A percentile compares a stretch with the other conserved stretches of the same genome.
These are phyloP conservation scores for Cylas formicarius DNA, from an alignment of 1,140 invertebrate species.

Conservation along the genomic window DNA sequence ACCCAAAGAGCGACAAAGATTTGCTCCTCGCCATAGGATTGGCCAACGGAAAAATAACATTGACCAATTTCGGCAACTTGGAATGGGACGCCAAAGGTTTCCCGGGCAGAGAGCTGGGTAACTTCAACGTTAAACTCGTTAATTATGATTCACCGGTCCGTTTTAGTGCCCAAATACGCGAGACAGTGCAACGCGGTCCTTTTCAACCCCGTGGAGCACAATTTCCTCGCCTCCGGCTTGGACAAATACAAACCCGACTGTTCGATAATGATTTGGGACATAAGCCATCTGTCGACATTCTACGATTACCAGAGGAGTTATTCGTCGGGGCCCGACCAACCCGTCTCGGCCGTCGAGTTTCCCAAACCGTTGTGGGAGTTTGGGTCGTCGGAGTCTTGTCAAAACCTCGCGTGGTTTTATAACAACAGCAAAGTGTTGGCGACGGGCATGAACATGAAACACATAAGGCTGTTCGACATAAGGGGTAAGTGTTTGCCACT, in stretches of 20 bases:
- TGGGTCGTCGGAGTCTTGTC: slow-evolving; percentile 71
- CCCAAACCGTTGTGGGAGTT: slow-evolving; percentile 55
- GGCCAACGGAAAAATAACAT: slow-evolving; percentile 74
- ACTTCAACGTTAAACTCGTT: slow-evolving; percentile 15
- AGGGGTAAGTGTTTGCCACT: slow-evolving; percentile 58
- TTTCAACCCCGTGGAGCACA: slow-evolving; percentile 81
- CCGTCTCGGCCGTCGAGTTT: slow-evolving; percentile 38
- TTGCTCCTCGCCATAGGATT: slow-evolving; percentile 77
- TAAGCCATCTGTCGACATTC: slow-evolving; percentile 47
- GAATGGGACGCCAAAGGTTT: slow-evolving; percentile 58
- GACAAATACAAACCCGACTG: slow-evolving; percentile 81
- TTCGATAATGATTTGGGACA: slow-evolving; percentile 75
- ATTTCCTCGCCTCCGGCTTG: slow-evolving; percentile 75
- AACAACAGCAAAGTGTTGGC: slow-evolving; percentile 66
- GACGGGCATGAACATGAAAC: slow-evolving; percentile 82
- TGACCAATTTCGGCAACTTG: slow-evolving; percentile 71
- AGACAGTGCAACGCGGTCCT: slow-evolving; percentile 79
- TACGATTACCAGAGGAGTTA: slow-evolving; percentile 34
- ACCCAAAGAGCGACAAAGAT: slow-evolving; percentile 62
- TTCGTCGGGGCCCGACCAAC: slow-evolving; percentile 19
- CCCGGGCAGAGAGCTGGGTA: slow-evolving; percentile 71
- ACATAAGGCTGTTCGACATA: slow-evolving; percentile 85
- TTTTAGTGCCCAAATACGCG: slow-evolving; percentile 66
- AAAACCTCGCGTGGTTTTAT: slow-evolving; percentile 81
- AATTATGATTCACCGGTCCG: neutral